phyloP scores from a whole-genome alignment of 2,888 invertebrate species.

The Aspidapion aeneum region DNA sequence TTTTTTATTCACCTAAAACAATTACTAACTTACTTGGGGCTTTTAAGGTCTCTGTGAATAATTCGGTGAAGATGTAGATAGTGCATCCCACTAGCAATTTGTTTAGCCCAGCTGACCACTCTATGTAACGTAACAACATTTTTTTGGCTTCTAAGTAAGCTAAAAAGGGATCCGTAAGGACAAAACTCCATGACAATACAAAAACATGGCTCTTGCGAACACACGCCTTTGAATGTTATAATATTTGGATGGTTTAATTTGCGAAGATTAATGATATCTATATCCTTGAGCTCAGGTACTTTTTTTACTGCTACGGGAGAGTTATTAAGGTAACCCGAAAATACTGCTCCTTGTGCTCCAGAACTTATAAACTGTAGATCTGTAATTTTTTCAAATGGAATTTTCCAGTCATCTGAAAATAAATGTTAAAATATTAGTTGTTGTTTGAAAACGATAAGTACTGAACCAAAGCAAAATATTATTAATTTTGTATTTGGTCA shows the following conservation, averaged over 20 bases:
- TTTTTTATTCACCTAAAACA: no score
- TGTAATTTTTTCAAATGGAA: conserved; percentile 86
- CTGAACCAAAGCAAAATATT: no score
- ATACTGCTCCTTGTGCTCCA: conserved; percentile 96
- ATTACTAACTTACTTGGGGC: conserved; percentile 83
- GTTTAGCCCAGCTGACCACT: conserved; percentile 89
- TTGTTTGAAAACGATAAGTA: no score
- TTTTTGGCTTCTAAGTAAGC: conserved; percentile 79
- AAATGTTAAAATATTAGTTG: neutral
- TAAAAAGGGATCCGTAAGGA: conserved; percentile 91
- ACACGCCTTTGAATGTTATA: conserved; percentile 89
- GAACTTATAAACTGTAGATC: conserved; percentile 90
- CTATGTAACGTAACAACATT: conserved; percentile 81
- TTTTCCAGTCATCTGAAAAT: conserved; percentile 84
- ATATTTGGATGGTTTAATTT: conserved; percentile 94
- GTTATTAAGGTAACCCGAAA: conserved; percentile 76
- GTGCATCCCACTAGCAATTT: conserved; percentile 95
- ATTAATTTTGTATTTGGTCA: no score
- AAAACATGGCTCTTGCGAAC: conserved; percentile 78
- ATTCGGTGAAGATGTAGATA: conserved; percentile 95
- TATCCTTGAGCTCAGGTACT: conserved; percentile 87
- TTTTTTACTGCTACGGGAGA: conserved; percentile 96
- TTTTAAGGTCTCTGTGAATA: conserved; percentile 97
- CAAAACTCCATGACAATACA: conserved; percentile 99
- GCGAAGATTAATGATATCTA: conserved; percentile 86